Evolutionary conservation across 2,113 vertebrate species (phyloP).

Genomic region (Chroicocephalus ridibundus): DNA sequence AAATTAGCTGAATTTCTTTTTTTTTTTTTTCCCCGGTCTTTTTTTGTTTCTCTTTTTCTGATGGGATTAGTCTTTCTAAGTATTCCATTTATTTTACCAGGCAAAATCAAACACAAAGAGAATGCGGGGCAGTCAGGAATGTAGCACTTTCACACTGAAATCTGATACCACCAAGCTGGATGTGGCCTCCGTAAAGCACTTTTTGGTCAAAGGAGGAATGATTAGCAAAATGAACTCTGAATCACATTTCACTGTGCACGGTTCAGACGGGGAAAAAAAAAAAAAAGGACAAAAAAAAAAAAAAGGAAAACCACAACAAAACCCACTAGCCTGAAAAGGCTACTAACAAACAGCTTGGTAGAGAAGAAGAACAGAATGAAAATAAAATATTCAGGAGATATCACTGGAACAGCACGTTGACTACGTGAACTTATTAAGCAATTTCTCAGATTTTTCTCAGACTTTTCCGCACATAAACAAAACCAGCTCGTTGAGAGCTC

Average conservation of each 20-base stretch:
- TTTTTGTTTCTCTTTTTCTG: neutral
- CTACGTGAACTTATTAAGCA: neutral
- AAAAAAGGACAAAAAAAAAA: fast-evolving
- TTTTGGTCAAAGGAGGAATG: slow-evolving; percentile 9
- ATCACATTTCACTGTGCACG: neutral
- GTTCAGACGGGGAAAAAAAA: neutral
- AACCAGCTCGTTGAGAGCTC: neutral
- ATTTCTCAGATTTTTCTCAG: neutral
- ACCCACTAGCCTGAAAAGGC: neutral
- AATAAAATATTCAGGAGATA: neutral
- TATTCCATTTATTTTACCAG: neutral
- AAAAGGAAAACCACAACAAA: neutral
- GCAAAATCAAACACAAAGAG: slow-evolving; percentile 13
- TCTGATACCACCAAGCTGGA: neutral
- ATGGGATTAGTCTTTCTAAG: neutral
- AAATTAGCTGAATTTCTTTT: neutral
- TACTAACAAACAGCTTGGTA: neutral
- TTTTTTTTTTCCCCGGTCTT: fast-evolving
- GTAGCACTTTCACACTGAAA: slow-evolving; percentile 30
- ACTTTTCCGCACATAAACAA: neutral
- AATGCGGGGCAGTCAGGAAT: neutral
- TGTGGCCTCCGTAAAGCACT: neutral
- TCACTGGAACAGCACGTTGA: neutral
- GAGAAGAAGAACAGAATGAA: neutral
- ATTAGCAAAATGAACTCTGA: slow-evolving; percentile 20